These are phyloP conservation scores for Cydia splendana DNA, from an alignment of 1,140 invertebrate species.

Conservation along the genomic window DNA sequence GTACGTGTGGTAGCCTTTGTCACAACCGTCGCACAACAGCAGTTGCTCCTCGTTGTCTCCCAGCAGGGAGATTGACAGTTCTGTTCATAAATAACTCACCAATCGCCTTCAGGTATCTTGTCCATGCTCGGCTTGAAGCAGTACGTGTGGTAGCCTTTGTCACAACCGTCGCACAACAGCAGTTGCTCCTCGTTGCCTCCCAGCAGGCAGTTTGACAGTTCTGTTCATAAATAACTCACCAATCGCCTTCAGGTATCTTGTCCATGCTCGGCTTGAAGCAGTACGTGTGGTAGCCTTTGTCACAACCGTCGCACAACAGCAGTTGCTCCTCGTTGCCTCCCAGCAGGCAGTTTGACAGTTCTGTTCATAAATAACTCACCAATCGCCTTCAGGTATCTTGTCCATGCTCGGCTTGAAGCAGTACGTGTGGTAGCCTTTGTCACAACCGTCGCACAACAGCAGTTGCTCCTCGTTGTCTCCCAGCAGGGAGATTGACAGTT, in stretches of 20 bases:
- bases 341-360: conserved; percentile 93
- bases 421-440: conserved; percentile 98
- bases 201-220: conserved; percentile 94
- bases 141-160: conserved; percentile 98
- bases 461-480: conserved; percentile 98
- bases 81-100: conserved; percentile 86
- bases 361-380: conserved; percentile 86
- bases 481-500: conserved; percentile 98
- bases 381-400: conserved; percentile 97
- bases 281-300: conserved; percentile 98
- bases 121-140: conserved; percentile 99
- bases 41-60: no score
- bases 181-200: conserved; percentile 98
- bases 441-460: conserved; percentile 97
- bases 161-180: conserved; percentile 97
- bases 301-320: conserved; percentile 97
- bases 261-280: conserved; percentile 99
- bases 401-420: conserved; percentile 99
- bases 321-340: conserved; percentile 98
- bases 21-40: no score
- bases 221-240: conserved; percentile 82
- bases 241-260: conserved; percentile 97
- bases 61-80: conserved; percentile 89
- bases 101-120: conserved; percentile 97
- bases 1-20: no score